Conservation (phyloP, 1,140 invertebrate species). For the Leptopilina clavipes region DNA sequence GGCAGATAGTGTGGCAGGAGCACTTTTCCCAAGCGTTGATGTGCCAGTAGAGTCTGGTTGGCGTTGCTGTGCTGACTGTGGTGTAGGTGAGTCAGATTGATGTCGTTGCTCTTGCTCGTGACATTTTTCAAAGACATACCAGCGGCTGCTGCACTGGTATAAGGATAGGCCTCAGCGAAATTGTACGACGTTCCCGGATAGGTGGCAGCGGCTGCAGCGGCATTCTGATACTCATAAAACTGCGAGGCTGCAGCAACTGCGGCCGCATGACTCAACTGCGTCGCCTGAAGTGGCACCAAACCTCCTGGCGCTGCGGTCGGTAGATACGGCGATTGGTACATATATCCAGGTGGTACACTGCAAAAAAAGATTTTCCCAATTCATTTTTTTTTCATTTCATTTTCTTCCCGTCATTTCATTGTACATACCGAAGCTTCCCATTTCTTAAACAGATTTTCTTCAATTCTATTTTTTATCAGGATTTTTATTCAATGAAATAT, state of each 20-base stretch:
- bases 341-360: conserved; percentile 85
- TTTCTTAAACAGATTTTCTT: conserved; percentile 20
- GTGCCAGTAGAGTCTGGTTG: conserved; percentile 63
- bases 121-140: conserved; percentile 73
- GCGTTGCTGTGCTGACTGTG: conserved; percentile 59
- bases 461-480: too few species aligned
- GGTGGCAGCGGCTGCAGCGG: conserved; percentile 80
- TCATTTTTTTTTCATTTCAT: not conserved
- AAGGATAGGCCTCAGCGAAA: conserved; percentile 82
- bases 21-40: conserved; percentile 68
- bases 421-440: conserved; percentile 26
- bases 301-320: conserved; percentile 78
- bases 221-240: conserved; percentile 84
- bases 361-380: conserved; percentile 60
- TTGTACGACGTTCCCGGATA: conserved; percentile 83
- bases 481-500: too few species aligned
- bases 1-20: conserved; percentile 70
- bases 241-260: conserved; percentile 83
- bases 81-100: conserved; percentile 55
- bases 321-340: conserved; percentile 83
- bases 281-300: conserved; percentile 79
- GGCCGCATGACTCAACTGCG: conserved; percentile 82
- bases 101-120: conserved; percentile 60
- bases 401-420: not conserved
- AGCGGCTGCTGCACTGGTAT: conserved; percentile 77